Conservation (phyloP, 2,888 invertebrate genomes). For the Lathronympha strigana region DNA sequence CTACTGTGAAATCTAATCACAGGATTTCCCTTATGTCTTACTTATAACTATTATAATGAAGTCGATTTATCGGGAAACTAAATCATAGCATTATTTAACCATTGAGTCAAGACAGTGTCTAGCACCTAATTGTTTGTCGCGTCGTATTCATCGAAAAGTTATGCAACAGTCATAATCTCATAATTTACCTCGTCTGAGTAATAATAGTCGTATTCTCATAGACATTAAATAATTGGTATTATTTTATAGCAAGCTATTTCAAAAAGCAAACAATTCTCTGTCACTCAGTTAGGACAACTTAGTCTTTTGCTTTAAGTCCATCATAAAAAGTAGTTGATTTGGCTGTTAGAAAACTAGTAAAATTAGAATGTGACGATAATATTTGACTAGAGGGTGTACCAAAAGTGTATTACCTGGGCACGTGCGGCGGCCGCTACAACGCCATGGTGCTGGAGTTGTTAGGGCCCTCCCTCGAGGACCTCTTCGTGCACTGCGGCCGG, state of each 20-base stretch:
- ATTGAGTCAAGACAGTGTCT: not conserved
- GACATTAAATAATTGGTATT: not conserved
- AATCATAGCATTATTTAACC: not conserved
- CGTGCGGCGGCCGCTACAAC: constrained; percentile 99
- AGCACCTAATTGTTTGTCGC: not conserved
- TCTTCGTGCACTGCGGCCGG: constrained; percentile 99
- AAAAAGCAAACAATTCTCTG: too few species aligned
- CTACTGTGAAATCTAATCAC: too few species aligned
- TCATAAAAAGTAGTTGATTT: too few species aligned
- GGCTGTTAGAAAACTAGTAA: too few species aligned
- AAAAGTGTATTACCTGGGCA: constrained; percentile 99
- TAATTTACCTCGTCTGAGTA: constrained; percentile 13
- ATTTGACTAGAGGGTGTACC: constrained; percentile 96
- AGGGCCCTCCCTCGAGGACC: constrained; percentile 99
- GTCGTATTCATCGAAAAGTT: not conserved
- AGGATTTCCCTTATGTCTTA: too few species aligned
- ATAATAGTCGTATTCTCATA: not conserved
- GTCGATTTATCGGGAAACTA: not conserved
- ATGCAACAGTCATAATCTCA: not conserved
- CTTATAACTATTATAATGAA: too few species aligned
- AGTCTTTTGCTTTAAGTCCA: too few species aligned
- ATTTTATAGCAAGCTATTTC: too few species aligned
- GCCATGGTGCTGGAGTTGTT: constrained; percentile 99
- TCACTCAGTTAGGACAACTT: too few species aligned
- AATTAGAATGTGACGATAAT: constrained; percentile 55